Percentiles rank a stretch among this genome's conserved stretches.
Evolutionary conservation across 1,140 invertebrate species (phyloP).

Genomic region (Stegodyphus mimosarum): DNA sequence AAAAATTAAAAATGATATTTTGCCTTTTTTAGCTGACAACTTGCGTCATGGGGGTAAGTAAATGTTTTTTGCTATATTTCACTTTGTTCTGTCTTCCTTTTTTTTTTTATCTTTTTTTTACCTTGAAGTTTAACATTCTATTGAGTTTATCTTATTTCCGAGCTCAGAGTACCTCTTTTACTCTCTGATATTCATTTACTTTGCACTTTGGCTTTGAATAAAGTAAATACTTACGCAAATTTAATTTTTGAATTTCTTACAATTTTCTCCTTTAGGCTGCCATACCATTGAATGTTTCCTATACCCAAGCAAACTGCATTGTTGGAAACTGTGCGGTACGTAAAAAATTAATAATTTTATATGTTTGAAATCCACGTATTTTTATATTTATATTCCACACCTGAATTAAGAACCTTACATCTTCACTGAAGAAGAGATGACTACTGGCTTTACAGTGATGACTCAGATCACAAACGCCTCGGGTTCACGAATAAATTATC

Average conservation of each 20-base stretch:
- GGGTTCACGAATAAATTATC: too few relatives aligned
- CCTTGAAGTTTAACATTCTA: background rate
- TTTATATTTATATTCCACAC: too few relatives aligned
- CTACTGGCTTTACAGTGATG: too few relatives aligned
- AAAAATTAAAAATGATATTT: background rate
- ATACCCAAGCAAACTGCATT: slow-evolving; percentile 44
- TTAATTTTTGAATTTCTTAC: background rate
- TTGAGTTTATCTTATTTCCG: too few relatives aligned
- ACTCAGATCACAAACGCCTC: too few relatives aligned
- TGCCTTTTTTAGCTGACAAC: slow-evolving; percentile 29
- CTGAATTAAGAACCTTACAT: too few relatives aligned
- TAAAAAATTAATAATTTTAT: background rate
- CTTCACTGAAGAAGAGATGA: too few relatives aligned
- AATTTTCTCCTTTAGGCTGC: slow-evolving; percentile 12
- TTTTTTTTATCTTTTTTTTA: background rate
- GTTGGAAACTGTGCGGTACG: slow-evolving; percentile 47
- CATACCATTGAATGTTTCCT: slow-evolving; percentile 41
- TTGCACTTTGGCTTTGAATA: too few relatives aligned
- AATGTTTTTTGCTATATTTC: background rate
- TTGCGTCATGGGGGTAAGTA: slow-evolving; percentile 52
- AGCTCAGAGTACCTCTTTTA: too few relatives aligned
- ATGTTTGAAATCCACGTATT: too few relatives aligned
- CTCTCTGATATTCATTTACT: too few relatives aligned
- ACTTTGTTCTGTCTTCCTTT: background rate
- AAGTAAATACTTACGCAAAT: background rate